Percentiles rank a stretch among this genome's conserved stretches.
Evolutionary conservation across 2,797 vertebrate genomes (phyloP).

Genomic region (Chiroxiphia lanceolata): DNA sequence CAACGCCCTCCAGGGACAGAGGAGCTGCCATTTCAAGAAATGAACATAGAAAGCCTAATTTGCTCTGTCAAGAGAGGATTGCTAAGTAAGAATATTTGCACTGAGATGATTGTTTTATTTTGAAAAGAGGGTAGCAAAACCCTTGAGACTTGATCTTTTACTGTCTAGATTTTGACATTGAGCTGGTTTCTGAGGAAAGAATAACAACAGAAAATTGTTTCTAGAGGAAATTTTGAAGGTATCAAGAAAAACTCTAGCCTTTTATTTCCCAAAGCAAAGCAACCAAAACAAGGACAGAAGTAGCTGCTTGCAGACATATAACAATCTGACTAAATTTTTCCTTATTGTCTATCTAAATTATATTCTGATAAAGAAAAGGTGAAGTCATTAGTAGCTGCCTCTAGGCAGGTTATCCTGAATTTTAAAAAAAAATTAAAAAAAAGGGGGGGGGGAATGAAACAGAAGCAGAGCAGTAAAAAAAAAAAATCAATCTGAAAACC

Average conservation of each 20-base stretch:
- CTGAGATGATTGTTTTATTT: background rate
- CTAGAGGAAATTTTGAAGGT: background rate
- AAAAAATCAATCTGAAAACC: background rate
- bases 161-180: background rate
- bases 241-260: background rate
- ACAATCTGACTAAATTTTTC: background rate
- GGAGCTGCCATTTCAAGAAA: background rate
- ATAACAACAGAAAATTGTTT: background rate
- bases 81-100: background rate
- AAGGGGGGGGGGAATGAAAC: accelerated
- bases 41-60: background rate
- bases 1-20: background rate
- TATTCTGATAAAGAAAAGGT: background rate
- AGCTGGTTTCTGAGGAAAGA: background rate
- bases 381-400: background rate
- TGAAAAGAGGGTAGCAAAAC: background rate
- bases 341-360: background rate
- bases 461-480: background rate
- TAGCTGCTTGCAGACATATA: background rate
- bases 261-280: background rate
- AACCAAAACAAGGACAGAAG: background rate
- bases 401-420: background rate
- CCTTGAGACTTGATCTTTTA: background rate
- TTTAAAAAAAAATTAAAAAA: background rate
- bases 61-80: background rate